Evolutionary conservation across 37 sponge, comb jelly and placozoan species (phyloP), one percentile per base, ranked within the genome.

Genomic region (Chondrosia reniformis): DNA sequence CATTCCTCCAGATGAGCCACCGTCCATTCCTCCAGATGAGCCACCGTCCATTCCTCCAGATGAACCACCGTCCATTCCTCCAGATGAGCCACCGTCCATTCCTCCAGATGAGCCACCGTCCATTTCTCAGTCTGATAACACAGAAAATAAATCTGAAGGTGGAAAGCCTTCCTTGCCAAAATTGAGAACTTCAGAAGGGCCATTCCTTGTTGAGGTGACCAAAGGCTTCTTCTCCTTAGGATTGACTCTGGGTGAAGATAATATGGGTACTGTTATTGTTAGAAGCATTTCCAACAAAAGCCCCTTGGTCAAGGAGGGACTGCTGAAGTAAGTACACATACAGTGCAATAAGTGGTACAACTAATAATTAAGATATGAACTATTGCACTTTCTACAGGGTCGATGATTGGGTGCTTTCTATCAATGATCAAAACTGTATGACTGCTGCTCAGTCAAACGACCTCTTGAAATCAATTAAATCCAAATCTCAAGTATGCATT

Each of bases 211-310:
- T 55, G 80, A 83, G 33, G 69, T 88, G 3, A 72, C 4, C 1
- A 93, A 85, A 42, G 86, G 89, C 5, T 55, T 88, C 22, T 52
- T 82, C 54, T 83, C 84, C 6, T 42, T 93, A 17, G 93, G 93
- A 52, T 22, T 85, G 49, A 86, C 63, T 37, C 38, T 85, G 17
- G 61, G 38, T 1, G 30, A 46, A 0, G 76, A 82, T 45, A 58
- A 69, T 5, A 76, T 49, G 37, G 93, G 93, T 22, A 67, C 61
- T 75, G 54, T 93, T 33, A 49, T 56, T 22, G 78, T 91, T 13
- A 86, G 86, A 57, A 31, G 63, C 17, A 42, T 91, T 40, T 46
- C 76, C 3, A 56, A 79, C 33, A 46, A 87, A 28, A 83, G 87
- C 31, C 81, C 83, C 28, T 63, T 91, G 24, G 31, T 65, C 33